Conservation (phyloP, 2,797 vertebrate genomes). For the Lepilemur ruficaudatus region DNA sequence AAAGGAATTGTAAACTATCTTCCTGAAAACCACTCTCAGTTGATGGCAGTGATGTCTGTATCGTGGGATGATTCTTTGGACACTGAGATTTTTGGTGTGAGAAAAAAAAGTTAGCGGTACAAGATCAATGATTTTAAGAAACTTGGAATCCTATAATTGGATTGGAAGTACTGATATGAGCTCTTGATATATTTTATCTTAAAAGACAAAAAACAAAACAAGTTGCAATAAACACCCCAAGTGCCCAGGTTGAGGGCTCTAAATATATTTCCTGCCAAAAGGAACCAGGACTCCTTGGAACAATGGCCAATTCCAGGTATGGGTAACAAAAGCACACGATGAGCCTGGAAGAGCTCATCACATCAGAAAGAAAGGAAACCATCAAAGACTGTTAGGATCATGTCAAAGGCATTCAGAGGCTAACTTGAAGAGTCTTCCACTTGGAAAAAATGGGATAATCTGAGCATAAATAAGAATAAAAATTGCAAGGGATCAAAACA, state of each 20-base stretch:
- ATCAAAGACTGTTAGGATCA: not conserved
- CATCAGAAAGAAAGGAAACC: slow-evolving; percentile 7
- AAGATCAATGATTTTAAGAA: not conserved
- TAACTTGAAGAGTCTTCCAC: not conserved
- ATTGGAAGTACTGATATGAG: slow-evolving; percentile 32
- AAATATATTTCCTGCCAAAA: slow-evolving; percentile 41
- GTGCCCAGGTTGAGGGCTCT: not conserved
- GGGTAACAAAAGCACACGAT: not conserved
- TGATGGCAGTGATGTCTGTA: not conserved
- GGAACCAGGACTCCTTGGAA: not conserved
- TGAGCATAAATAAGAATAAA: not conserved
- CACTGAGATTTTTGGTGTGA: not conserved
- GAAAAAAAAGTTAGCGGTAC: not conserved
- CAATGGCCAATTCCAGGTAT: slow-evolving; percentile 8
- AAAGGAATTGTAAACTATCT: not conserved
- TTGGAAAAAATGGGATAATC: not conserved
- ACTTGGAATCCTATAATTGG: not conserved
- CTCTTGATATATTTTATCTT: slow-evolving; percentile 28
- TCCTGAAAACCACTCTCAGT: not conserved
- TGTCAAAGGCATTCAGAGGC: not conserved
- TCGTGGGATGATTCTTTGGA: not conserved
- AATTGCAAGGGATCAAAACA: not conserved
- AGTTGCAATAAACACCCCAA: slow-evolving; percentile 18
- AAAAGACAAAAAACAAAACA: slow-evolving; percentile 3
- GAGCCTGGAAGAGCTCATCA: not conserved